phyloP scores from a whole-genome alignment of 2,888 invertebrate species.

The Melanargia galathea region DNA sequence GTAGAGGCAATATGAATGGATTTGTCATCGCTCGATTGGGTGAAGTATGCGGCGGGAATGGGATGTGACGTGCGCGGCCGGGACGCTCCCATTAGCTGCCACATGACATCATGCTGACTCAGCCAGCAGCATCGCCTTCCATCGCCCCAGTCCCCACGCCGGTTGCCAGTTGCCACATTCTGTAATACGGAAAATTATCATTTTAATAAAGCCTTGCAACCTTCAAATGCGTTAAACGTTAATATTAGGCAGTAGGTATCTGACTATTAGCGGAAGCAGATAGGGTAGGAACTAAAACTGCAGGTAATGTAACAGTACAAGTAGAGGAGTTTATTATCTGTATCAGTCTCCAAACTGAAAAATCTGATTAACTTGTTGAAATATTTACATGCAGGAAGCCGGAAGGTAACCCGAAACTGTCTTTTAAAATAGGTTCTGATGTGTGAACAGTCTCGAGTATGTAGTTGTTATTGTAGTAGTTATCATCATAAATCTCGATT shows the following conservation, averaged over 20 bases:
- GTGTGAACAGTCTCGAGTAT: background rate
- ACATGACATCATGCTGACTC: conserved; percentile 78
- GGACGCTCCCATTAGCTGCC: conserved; percentile 70
- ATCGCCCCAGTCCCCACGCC: conserved; percentile 50
- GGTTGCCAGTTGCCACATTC: conserved; percentile 3
- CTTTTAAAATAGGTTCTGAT: background rate
- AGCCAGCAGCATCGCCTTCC: conserved; percentile 50
- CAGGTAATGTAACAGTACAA: no score
- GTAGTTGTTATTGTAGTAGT: background rate
- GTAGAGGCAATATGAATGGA: conserved; percentile 67
- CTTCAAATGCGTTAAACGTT: no score
- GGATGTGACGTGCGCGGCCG: conserved; percentile 63
- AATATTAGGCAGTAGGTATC: no score
- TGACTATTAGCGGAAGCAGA: no score
- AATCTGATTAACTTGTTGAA: background rate
- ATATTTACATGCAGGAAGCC: background rate
- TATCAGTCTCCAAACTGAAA: background rate
- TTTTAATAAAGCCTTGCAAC: background rate
- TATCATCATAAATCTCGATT: conserved; percentile 24
- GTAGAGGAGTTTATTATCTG: no score
- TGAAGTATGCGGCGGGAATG: conserved; percentile 73
- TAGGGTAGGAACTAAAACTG: no score
- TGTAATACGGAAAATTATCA: conserved; percentile 31
- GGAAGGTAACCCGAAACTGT: background rate
- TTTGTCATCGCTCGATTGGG: conserved; percentile 79